phyloP scores from a whole-genome alignment of 2,113 vertebrate species.

The Cephalopterus ornatus region DNA sequence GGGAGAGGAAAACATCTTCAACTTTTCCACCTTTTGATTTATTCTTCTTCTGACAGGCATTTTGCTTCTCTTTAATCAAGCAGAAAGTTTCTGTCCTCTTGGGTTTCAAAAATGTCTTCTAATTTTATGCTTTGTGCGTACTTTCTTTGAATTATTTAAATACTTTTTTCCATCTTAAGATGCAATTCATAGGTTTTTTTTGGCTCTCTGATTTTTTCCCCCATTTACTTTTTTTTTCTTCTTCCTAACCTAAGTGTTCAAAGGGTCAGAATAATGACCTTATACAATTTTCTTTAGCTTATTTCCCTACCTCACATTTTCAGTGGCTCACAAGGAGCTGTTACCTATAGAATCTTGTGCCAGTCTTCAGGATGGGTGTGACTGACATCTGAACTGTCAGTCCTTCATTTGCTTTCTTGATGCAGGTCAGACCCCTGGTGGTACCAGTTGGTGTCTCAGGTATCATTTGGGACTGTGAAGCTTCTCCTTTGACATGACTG shows the following conservation, averaged over 20 bases:
- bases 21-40: neutral
- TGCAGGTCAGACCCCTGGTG: neutral
- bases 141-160: neutral
- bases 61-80: neutral
- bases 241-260: neutral
- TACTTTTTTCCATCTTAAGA: neutral
- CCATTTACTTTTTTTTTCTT: neutral
- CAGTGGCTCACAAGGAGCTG: neutral
- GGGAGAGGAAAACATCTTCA: neutral
- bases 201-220: neutral
- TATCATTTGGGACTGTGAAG: neutral
- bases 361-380: neutral
- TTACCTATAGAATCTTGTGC: neutral
- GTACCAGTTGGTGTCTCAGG: neutral
- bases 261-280: neutral
- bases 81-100: neutral
- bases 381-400: neutral
- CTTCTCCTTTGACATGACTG: neutral
- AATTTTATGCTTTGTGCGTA: neutral
- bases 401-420: neutral
- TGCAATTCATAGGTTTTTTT: neutral
- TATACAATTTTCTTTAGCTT: neutral
- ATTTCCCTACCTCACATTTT: neutral
- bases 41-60: neutral
- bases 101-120: neutral